Base-by-base conservation (phyloP, 2,888 invertebrate species). In the Drosophila multiciliata region DNA sequence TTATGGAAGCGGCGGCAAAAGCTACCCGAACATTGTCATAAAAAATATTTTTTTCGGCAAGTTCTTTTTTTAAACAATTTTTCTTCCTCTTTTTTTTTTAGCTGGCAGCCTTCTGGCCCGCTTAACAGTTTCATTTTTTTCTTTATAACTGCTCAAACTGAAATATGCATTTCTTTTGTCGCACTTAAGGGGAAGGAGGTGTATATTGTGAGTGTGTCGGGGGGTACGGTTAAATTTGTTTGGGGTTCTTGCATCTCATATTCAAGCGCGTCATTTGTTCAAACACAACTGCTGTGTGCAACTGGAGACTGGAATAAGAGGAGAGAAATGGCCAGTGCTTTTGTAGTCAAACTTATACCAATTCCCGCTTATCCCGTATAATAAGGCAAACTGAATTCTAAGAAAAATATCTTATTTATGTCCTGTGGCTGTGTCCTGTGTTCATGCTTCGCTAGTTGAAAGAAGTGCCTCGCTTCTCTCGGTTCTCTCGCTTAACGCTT, bases 331-430 rank as follows among this genome's bases (percentile, higher is more conserved):
- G 42, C 60, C 63, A 58, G 45, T 45, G 45, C 45, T 15, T 23
- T 45, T 8, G 50, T n/a, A 52, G n/a, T 45, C 36, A 29, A n/a
- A 54, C 23, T 45, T 40, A 45, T 62, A 15, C 9, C 64, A 9
- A 32, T 58, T 15, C 5, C 26, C 20, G 5, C 12, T 40, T 23
- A 35, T 62, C 55, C 58, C 58, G 42, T 66, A 66, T 66, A 66
- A 76, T 76, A 76, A 77, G 64, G 60, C 57, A 45, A 53, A 60
- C 63, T 53, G 66, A 78, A 80, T 81, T 81, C 75, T 83, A 82
- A 77, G 81, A 76, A 89, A 83, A 89, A 81, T 85, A 79, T 85
- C 83, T 85, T 89, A 87, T 89, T 89, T 87, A 87, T 87, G 83
- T 83, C 87, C 89, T 89, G 89, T 80, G 86, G 87, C 89, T 80